Evolutionary conservation across 2,888 invertebrate genomes (phyloP).

Genomic region (Eristalis tenax): DNA sequence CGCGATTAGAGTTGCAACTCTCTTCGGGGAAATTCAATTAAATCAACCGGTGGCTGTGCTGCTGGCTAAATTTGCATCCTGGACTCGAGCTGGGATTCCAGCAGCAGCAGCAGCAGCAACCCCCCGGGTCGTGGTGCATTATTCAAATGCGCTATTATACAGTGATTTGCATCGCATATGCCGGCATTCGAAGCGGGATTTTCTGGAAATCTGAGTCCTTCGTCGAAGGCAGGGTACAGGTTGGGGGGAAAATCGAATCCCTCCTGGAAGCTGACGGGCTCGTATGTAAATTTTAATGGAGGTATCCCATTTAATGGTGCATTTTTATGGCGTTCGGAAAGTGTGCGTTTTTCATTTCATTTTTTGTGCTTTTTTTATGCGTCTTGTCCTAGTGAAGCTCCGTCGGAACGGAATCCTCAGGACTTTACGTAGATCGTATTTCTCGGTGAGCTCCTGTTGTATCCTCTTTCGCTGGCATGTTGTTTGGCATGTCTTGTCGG

Average conservation of each 20-base stretch:
- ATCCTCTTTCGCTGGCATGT: slow-evolving; percentile 14
- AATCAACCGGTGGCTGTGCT: slow-evolving; percentile 45
- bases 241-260: slow-evolving; percentile 32
- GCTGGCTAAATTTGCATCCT: slow-evolving; percentile 42
- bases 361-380: slow-evolving; percentile 4
- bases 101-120: background rate
- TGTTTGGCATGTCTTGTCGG: slow-evolving; percentile 34
- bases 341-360: slow-evolving; percentile 29
- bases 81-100: slow-evolving; percentile 38
- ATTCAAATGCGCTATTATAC: slow-evolving; percentile 59
- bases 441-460: slow-evolving; percentile 20
- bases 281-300: slow-evolving; percentile 61
- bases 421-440: slow-evolving; percentile 40
- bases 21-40: slow-evolving; percentile 35
- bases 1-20: slow-evolving; percentile 19
- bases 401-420: slow-evolving; percentile 42
- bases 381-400: slow-evolving; percentile 22
- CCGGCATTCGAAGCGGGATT: slow-evolving; percentile 45
- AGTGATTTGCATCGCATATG: slow-evolving; percentile 66
- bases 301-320: slow-evolving; percentile 54
- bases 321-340: slow-evolving; percentile 41
- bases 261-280: background rate
- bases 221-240: slow-evolving; percentile 19
- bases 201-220: slow-evolving; percentile 50
- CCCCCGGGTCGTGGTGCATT: slow-evolving; percentile 42